These are phyloP conservation scores for Ectemnius continuus DNA, from an alignment of 2,888 invertebrate genomes.

Conservation along the genomic window DNA sequence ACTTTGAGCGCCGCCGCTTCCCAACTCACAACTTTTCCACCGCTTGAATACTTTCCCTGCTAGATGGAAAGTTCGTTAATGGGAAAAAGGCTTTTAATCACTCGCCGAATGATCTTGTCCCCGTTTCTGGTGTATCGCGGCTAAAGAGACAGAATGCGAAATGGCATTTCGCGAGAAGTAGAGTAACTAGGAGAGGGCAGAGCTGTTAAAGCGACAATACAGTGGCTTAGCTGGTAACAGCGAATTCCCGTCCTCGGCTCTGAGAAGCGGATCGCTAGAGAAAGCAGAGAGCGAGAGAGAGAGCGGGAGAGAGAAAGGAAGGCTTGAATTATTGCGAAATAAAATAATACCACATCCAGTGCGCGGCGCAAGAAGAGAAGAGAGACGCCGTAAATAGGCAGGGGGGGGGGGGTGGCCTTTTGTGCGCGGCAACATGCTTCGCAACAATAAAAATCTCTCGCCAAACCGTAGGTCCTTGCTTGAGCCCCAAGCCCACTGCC, in stretches of 20 bases:
- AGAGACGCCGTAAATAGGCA: conserved; percentile 37
- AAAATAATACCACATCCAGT: conserved; percentile 26
- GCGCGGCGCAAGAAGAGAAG: background rate
- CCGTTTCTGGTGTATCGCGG: no score
- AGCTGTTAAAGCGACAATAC: conserved; percentile 35
- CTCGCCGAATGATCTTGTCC: background rate
- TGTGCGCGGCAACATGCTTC: conserved; percentile 37
- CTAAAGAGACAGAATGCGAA: no score
- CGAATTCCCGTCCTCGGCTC: conserved; percentile 6
- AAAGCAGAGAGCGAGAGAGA: background rate
- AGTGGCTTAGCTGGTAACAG: conserved; percentile 17
- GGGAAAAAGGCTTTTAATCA: no score
- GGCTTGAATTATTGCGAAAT: conserved; percentile 38
- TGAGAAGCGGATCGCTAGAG: conserved; percentile 18
- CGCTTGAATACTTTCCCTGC: no score
- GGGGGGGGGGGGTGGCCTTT: conserved; percentile 19
- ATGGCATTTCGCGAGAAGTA: conserved; percentile 5
- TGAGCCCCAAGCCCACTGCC: conserved; percentile 7
- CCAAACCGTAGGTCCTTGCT: conserved; percentile 22
- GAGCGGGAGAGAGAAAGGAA: conserved; percentile 7
- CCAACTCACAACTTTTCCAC: no score
- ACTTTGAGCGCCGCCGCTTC: no score
- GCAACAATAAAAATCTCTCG: conserved; percentile 45
- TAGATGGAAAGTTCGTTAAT: no score
- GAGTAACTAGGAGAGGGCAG: conserved; percentile 14